phyloP scores from a whole-genome alignment of 1,140 invertebrate species.

The Macrocentrus cingulum region DNA sequence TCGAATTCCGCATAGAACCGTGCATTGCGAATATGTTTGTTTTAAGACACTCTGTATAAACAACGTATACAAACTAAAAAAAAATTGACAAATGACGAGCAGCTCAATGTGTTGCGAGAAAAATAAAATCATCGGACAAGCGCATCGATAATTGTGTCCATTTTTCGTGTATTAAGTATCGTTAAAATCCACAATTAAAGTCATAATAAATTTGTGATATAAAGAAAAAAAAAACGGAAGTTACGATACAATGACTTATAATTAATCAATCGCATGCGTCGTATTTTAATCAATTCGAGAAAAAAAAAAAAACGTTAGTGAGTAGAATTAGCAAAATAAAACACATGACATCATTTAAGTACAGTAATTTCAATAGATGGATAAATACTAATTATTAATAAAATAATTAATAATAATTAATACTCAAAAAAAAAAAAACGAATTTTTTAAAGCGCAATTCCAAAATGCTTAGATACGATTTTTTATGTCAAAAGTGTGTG shows the following conservation, averaged over 20 bases:
- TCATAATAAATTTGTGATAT: slow-evolving; percentile 29
- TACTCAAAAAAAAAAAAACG: slow-evolving; percentile 1
- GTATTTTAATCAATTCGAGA: slow-evolving; percentile 28
- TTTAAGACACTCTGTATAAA: too few relatives aligned
- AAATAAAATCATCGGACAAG: too few relatives aligned
- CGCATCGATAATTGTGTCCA: slow-evolving; percentile 22
- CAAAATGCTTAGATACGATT: slow-evolving; percentile 10
- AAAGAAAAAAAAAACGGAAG: slow-evolving; percentile 18
- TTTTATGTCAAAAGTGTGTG: slow-evolving; percentile 6
- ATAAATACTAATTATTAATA: too few relatives aligned
- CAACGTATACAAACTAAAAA: slow-evolving; percentile 11
- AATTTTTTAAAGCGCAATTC: slow-evolving; percentile 19
- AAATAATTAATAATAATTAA: slow-evolving; percentile 13
- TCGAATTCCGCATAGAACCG: too few relatives aligned
- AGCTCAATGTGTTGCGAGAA: slow-evolving; percentile 18
- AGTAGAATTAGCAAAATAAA: slow-evolving; percentile 23
- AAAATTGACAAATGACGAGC: slow-evolving; percentile 22
- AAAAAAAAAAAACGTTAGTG: too few relatives aligned
- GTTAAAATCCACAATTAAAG: slow-evolving; percentile 15
- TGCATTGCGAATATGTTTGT: too few relatives aligned
- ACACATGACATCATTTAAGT: slow-evolving; percentile 26
- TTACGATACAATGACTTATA: slow-evolving; percentile 27
- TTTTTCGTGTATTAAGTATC: slow-evolving; percentile 4
- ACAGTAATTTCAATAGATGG: slow-evolving; percentile 19
- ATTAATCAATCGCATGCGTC: slow-evolving; percentile 30